Evolutionary conservation across 2,888 invertebrate species (phyloP).

Genomic region (Tethea ocularis): DNA sequence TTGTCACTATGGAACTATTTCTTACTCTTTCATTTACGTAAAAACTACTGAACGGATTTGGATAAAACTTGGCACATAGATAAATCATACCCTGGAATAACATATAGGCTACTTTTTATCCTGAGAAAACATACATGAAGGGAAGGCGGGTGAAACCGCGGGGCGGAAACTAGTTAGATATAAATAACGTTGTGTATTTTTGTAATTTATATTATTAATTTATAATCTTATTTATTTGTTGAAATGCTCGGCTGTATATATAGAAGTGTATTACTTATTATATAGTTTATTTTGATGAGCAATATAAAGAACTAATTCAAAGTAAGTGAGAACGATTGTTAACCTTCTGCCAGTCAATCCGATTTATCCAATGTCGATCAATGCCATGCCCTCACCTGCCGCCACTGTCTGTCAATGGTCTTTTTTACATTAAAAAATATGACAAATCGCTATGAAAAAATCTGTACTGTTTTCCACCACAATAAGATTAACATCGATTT

Average conservation of each 20-base stretch:
- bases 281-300: not conserved
- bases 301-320: conserved; percentile 15
- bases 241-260: not conserved
- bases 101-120: no score
- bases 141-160: no score
- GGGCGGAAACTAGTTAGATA: no score
- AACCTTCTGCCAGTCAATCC: conserved; percentile 53
- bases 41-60: no score
- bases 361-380: conserved; percentile 60
- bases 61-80: no score
- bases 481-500: conserved; percentile 53
- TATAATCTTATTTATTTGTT: no score
- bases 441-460: conserved; percentile 37
- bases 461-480: conserved; percentile 35
- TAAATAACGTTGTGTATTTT: no score
- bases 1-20: no score
- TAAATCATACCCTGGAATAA: no score
- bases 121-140: no score
- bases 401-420: conserved; percentile 50
- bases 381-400: conserved; percentile 44
- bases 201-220: no score
- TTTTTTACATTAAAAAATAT: conserved; percentile 34
- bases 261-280: not conserved
- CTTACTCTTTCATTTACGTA: no score
- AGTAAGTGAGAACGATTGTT: conserved; percentile 28